Evolutionary conservation across 2,888 invertebrate species (phyloP).

Genomic region (Oscheius myriophilus): DNA sequence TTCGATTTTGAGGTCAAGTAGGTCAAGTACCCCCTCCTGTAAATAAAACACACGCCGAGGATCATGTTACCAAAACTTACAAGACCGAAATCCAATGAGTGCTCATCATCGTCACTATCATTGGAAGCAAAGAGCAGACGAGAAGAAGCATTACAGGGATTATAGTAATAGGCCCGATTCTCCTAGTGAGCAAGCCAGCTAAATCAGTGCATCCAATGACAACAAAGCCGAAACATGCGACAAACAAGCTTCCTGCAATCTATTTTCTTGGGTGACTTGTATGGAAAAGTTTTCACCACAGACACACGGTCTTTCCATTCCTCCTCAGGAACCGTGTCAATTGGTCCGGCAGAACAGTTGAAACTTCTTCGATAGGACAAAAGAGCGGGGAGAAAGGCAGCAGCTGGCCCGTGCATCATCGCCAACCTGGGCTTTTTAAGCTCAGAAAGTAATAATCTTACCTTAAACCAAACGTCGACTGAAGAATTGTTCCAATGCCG

Average conservation of each 20-base stretch:
- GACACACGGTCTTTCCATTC: slow-evolving; percentile 45
- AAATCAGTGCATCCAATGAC: slow-evolving; percentile 63
- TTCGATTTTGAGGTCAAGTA: no score
- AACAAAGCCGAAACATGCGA: slow-evolving; percentile 60
- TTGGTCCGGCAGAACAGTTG: slow-evolving; percentile 42
- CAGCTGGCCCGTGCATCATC: slow-evolving; percentile 66
- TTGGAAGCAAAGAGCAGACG: slow-evolving; percentile 55
- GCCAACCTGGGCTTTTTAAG: slow-evolving; percentile 36
- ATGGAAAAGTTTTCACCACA: slow-evolving; percentile 31
- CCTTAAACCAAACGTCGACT: slow-evolving; percentile 61
- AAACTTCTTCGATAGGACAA: slow-evolving; percentile 53
- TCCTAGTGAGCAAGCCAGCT: slow-evolving; percentile 58
- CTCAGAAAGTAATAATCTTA: slow-evolving; percentile 1
- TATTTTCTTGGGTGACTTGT: slow-evolving; percentile 31
- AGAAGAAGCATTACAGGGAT: slow-evolving; percentile 64
- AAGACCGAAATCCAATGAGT: slow-evolving; percentile 66
- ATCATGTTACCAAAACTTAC: no score
- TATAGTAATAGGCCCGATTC: slow-evolving; percentile 67
- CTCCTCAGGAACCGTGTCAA: slow-evolving; percentile 54
- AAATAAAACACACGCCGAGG: background rate
- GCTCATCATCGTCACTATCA: slow-evolving; percentile 56
- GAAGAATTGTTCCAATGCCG: slow-evolving; percentile 60
- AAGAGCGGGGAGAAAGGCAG: slow-evolving; percentile 66
- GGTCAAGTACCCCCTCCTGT: no score
- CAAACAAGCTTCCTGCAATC: slow-evolving; percentile 63